Percentiles rank a stretch among this genome's conserved stretches.
phyloP scores from a whole-genome alignment of 2,888 invertebrate species.

The Agrenia bidenticulata region DNA sequence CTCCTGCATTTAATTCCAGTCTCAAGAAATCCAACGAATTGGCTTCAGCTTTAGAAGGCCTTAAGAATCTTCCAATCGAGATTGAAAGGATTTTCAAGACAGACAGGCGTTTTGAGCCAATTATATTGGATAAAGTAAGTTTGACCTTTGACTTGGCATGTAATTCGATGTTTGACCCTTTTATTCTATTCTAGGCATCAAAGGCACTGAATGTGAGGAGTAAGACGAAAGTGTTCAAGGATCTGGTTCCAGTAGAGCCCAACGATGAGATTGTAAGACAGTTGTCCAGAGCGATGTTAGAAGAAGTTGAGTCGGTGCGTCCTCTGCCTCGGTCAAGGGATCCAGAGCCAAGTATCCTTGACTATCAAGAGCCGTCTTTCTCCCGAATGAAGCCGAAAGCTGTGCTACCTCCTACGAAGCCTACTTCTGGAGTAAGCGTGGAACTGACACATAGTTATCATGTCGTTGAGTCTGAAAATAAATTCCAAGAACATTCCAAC shows the following conservation, averaged over 20 bases:
- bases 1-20: slow-evolving; percentile 35
- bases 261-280: slow-evolving; percentile 26
- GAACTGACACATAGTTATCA: background rate
- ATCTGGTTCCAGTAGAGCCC: slow-evolving; percentile 34
- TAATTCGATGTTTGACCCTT: background rate
- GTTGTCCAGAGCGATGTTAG: slow-evolving; percentile 28
- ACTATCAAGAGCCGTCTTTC: slow-evolving; percentile 33
- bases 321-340: slow-evolving; percentile 24
- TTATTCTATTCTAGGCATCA: slow-evolving; percentile 28
- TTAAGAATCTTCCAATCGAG: slow-evolving; percentile 30
- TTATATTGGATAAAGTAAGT: slow-evolving; percentile 28
- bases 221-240: slow-evolving; percentile 30
- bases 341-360: slow-evolving; percentile 37
- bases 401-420: slow-evolving; percentile 32
- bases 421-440: slow-evolving; percentile 25
- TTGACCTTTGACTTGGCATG: background rate
- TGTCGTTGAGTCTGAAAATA: background rate
- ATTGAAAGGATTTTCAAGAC: slow-evolving; percentile 30
- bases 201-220: slow-evolving; percentile 30
- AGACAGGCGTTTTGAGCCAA: slow-evolving; percentile 34
- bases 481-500: background rate
- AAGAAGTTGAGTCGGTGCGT: slow-evolving; percentile 32
- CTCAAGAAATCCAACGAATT: slow-evolving; percentile 22
- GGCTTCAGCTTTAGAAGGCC: slow-evolving; percentile 27
- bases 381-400: slow-evolving; percentile 34